These are phyloP conservation scores for Orestias chungarensis DNA, from an alignment of 2,797 vertebrate species.

Conservation along the genomic window DNA sequence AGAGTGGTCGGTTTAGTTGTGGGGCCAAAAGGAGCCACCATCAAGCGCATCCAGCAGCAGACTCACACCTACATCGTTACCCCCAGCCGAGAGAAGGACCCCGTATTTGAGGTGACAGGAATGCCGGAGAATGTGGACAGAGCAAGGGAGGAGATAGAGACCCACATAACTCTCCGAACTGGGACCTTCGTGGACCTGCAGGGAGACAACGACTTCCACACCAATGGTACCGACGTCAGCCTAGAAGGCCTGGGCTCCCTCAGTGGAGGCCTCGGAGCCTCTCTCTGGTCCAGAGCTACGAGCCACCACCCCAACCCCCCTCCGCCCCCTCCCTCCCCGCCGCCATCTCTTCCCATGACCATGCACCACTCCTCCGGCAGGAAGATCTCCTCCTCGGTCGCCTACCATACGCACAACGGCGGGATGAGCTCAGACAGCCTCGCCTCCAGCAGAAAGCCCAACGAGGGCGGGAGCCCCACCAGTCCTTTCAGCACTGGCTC, in stretches of 20 bases:
- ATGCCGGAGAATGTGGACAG: slow-evolving; percentile 98
- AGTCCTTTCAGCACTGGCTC: slow-evolving; percentile 88
- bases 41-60: slow-evolving; percentile 97
- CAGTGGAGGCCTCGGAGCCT: slow-evolving; percentile 65
- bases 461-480: slow-evolving; percentile 82
- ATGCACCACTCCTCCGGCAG: slow-evolving; percentile 78
- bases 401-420: slow-evolving; percentile 76
- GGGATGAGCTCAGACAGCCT: slow-evolving; percentile 71
- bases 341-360: slow-evolving; percentile 70
- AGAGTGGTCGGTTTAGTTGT: slow-evolving; percentile 96
- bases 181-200: slow-evolving; percentile 91
- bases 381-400: slow-evolving; percentile 77
- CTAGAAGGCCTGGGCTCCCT: slow-evolving; percentile 85
- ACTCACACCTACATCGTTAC: slow-evolving; percentile 99
- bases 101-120: slow-evolving; percentile 95
- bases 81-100: slow-evolving; percentile 95
- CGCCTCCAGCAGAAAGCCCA: slow-evolving; percentile 58
- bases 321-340: slow-evolving; percentile 62
- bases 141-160: slow-evolving; percentile 95
- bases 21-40: slow-evolving; percentile 96
- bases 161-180: slow-evolving; percentile 95
- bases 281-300: slow-evolving; percentile 88
- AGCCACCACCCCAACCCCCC: slow-evolving; percentile 69
- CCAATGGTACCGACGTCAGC: slow-evolving; percentile 96
- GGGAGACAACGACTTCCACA: slow-evolving; percentile 95